These are phyloP conservation scores for Zoanthus sansibaricus DNA, from an alignment of 92 coral and sea anemone species.

Conservation along the genomic window DNA sequence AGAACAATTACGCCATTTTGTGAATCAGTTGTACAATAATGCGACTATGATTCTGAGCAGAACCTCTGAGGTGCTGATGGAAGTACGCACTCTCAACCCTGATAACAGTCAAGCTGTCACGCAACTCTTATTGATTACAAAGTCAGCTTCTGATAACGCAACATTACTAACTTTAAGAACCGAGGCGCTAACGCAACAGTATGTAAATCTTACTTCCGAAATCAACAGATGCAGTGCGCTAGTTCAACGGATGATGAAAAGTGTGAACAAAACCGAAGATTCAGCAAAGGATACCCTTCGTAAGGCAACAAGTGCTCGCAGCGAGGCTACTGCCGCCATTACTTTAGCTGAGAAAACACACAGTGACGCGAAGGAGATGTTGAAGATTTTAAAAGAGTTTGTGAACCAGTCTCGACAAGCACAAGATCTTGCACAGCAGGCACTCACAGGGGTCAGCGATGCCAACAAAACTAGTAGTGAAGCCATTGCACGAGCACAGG, in stretches of 20 bases:
- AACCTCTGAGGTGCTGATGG: conserved; percentile 53
- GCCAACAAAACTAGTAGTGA: conserved; percentile 73
- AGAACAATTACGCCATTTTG: conserved; percentile 47
- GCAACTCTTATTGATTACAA: conserved; percentile 52
- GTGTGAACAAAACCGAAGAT: conserved; percentile 43
- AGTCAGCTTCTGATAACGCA: conserved; percentile 54
- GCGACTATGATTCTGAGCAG: conserved; percentile 63
- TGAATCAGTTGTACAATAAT: conserved; percentile 53
- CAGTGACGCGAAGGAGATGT: conserved; percentile 80
- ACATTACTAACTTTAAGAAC: conserved; percentile 44
- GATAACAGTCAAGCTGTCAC: conserved; percentile 52
- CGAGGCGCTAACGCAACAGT: conserved; percentile 40
- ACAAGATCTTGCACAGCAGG: conserved; percentile 68
- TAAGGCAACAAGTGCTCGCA: conserved; percentile 69
- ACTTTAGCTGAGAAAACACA: conserved; percentile 78
- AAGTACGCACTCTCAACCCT: conserved; percentile 56
- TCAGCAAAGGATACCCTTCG: conserved; percentile 61
- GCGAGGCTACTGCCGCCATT: conserved; percentile 73
- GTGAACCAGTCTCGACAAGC: conserved; percentile 75
- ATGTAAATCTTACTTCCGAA: conserved; percentile 56
- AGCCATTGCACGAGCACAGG: conserved; percentile 73
- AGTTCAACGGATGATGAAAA: conserved; percentile 45
- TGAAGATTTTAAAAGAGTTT: conserved; percentile 68
- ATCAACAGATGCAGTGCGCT: conserved; percentile 50
- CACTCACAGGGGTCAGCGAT: conserved; percentile 68